These are phyloP conservation scores for Sycophila sp. DNA, from an alignment of 1,140 invertebrate genomes.

Conservation along the genomic window DNA sequence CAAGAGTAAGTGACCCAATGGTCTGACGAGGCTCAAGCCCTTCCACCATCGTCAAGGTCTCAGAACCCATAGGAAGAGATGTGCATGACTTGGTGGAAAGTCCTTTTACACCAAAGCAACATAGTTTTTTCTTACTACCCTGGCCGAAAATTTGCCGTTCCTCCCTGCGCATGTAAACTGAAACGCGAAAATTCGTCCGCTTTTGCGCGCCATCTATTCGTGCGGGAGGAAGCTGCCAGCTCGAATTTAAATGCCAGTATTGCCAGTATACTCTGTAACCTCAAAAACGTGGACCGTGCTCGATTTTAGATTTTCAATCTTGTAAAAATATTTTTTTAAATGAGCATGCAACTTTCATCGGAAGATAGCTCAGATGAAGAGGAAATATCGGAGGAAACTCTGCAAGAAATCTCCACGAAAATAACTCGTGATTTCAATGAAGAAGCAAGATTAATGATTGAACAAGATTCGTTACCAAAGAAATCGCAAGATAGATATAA, in stretches of 20 bases:
- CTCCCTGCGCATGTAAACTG: not conserved
- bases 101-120: too few relatives aligned
- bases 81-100: too few relatives aligned
- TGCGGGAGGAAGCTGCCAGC: not conserved
- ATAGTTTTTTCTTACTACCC: not conserved
- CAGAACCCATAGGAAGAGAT: too few relatives aligned
- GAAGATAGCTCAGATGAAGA: constrained; percentile 1
- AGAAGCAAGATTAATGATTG: not conserved
- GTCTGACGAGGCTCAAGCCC: too few relatives aligned
- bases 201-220: not conserved
- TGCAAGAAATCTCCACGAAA: too few relatives aligned
- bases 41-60: too few relatives aligned
- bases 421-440: not conserved
- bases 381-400: too few relatives aligned
- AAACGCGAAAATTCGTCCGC: too few relatives aligned
- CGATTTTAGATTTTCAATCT: not conserved
- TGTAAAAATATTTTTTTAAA: not conserved
- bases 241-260: not conserved
- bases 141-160: not conserved
- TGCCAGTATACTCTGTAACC: not conserved
- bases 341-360: not conserved
- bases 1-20: too few relatives aligned
- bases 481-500: too few relatives aligned
- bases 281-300: not conserved
- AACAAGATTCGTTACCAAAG: not conserved